Evolutionary conservation across 2,888 invertebrate species (phyloP).

Genomic region (Netelia inedita): DNA sequence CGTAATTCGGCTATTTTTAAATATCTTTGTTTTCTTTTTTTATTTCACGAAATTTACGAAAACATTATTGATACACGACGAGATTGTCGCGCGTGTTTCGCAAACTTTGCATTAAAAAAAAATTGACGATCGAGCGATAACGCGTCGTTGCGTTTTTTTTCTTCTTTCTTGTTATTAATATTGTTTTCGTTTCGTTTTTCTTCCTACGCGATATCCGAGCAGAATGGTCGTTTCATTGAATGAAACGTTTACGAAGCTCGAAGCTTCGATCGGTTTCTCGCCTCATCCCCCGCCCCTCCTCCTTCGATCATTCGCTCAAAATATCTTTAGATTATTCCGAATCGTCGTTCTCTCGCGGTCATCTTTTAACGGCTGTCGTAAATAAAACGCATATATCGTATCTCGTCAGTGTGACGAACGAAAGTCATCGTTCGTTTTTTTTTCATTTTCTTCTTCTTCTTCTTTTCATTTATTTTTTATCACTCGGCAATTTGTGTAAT

Average conservation of each 20-base stretch:
- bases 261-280: too few species aligned
- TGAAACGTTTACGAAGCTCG: too few species aligned
- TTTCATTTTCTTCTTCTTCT: not conserved
- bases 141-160: not conserved
- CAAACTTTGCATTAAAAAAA: not conserved
- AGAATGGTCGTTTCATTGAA: too few species aligned
- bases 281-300: too few species aligned
- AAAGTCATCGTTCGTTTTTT: not conserved
- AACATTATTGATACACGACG: not conserved
- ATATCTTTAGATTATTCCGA: too few species aligned
- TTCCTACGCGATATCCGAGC: not conserved
- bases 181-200: conserved; percentile 10
- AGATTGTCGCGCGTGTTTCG: not conserved
- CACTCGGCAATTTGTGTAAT: conserved; percentile 11
- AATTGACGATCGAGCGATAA: not conserved
- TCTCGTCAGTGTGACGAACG: too few species aligned
- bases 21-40: not conserved
- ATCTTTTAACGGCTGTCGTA: too few species aligned
- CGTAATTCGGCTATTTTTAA: not conserved
- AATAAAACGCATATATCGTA: too few species aligned
- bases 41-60: not conserved
- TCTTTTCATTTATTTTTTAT: conserved; percentile 7
- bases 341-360: too few species aligned
- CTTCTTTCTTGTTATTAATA: not conserved
- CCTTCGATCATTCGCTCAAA: too few species aligned